Base-by-base conservation (phyloP, 1,140 invertebrate genomes). In the Aphidius gifuensis region DNA sequence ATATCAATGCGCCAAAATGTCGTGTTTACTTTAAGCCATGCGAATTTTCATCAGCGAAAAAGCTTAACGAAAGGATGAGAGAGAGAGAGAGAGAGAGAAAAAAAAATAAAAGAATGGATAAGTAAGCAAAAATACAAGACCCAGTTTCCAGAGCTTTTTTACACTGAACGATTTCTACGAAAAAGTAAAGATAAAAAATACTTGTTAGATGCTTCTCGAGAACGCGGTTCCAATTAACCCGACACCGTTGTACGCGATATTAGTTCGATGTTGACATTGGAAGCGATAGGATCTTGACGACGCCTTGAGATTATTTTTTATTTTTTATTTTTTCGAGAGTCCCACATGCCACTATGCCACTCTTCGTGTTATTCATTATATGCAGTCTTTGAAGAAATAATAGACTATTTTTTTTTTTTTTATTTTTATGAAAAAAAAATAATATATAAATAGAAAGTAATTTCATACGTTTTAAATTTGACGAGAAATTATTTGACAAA, bases 181-280 rank as follows among this genome's bases (percentile, higher is more conserved):
- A 44, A 44, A 44, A 44, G 6, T 44, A 44, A 44, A 44, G 43
- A 44, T 44, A 44, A 44, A 44, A 44, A 44, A 44, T 6, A 9
- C 6, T 6, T 6, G 43, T 6, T 6, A 9, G 9, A 44, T 44
- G 6, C 1, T 44, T 44, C 43, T 44, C 73, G 68, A 71, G 67
- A 71, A 65, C 63, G 57, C 51, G 49, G 67, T 75, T 76, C 68
- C 75, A 77, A 77, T 78, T 77, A 77, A 77, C 68, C 69, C 66
- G 68, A 68, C 71, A 77, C 73, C 43, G 75, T 77, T 77, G 74
- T 75, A 75, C 74, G 72, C 48, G 75, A 77, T 77, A 79, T 79
- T 79, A 79, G 77, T 73, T 75, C 71, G 75, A 69, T 79, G 77
- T 79, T 79, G 77, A 79, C 77, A 77, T 71, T 78, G 67, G 69